phyloP scores from a whole-genome alignment of 92 coral and sea anemone genomes.

The Parazoanthus swiftii region DNA sequence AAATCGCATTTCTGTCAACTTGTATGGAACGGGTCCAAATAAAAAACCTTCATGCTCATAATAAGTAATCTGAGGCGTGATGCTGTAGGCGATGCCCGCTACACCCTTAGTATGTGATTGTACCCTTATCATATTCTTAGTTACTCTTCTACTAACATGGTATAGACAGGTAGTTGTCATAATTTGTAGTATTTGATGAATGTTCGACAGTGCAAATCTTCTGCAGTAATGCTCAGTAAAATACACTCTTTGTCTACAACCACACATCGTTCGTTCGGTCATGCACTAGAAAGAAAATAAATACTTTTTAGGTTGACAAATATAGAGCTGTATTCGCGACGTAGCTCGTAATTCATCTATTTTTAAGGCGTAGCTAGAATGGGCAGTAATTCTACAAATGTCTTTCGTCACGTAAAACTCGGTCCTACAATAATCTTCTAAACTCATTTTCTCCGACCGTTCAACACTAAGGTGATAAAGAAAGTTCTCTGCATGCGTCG shows the following conservation, averaged over 20 bases:
- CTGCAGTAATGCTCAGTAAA: conserved; percentile 11
- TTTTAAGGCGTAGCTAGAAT: conserved; percentile 1
- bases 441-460: conserved; percentile 14
- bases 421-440: not conserved
- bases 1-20: conserved; percentile 10
- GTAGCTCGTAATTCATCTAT: too few relatives aligned
- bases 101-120: conserved; percentile 11
- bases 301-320: conserved; percentile 9
- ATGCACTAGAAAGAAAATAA: conserved; percentile 11
- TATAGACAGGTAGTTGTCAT: not conserved
- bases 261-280: conserved; percentile 15
- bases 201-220: conserved; percentile 1
- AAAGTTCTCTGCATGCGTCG: conserved; percentile 12
- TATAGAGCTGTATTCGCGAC: not conserved
- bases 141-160: conserved; percentile 6
- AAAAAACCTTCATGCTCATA: conserved; percentile 12
- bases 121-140: conserved; percentile 1
- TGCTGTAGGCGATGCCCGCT: conserved; percentile 4
- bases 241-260: conserved; percentile 13
- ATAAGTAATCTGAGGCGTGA: conserved; percentile 11
- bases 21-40: conserved; percentile 14
- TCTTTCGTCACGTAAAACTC: conserved; percentile 11
- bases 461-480: conserved; percentile 13
- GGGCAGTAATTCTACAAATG: conserved; percentile 13
- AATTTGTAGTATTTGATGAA: not conserved